Evolutionary conservation across 2,797 vertebrate genomes (phyloP).

Genomic region (Platyrinchus mystaceus): DNA sequence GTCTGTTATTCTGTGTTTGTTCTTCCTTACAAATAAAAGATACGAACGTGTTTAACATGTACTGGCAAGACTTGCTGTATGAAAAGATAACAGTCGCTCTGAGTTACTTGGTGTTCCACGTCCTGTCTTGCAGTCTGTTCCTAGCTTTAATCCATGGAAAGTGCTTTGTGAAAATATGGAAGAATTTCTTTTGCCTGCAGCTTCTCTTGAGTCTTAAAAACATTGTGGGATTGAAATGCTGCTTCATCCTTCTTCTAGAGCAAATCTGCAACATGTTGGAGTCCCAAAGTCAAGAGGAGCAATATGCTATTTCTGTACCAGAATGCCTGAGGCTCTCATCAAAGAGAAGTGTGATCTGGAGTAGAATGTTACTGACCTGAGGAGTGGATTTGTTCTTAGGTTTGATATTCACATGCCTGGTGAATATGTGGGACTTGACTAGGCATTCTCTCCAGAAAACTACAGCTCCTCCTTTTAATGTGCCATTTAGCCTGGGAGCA

Average conservation of each 20-base stretch:
- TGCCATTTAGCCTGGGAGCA: neutral
- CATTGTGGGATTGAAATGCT: neutral
- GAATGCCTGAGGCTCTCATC: neutral
- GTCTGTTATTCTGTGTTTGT: neutral
- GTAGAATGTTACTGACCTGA: neutral
- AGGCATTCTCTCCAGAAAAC: neutral
- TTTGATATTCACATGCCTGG: neutral
- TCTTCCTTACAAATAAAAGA: neutral
- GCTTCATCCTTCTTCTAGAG: neutral
- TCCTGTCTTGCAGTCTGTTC: neutral
- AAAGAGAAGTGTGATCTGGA: neutral
- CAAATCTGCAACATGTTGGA: neutral
- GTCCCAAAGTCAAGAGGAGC: neutral
- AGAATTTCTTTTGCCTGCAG: neutral
- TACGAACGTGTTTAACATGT: rapidly evolving
- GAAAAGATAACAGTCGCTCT: neutral
- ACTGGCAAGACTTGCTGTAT: neutral
- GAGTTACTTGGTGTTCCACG: neutral
- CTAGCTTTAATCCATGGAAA: neutral
- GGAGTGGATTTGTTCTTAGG: neutral
- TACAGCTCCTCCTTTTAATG: neutral
- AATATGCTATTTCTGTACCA: neutral
- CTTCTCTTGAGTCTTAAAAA: neutral
- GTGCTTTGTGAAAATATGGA: neutral
- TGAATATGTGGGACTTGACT: neutral